These are phyloP conservation scores for Anoplius nigerrimus DNA, from an alignment of 2,888 invertebrate genomes.

Conservation along the genomic window DNA sequence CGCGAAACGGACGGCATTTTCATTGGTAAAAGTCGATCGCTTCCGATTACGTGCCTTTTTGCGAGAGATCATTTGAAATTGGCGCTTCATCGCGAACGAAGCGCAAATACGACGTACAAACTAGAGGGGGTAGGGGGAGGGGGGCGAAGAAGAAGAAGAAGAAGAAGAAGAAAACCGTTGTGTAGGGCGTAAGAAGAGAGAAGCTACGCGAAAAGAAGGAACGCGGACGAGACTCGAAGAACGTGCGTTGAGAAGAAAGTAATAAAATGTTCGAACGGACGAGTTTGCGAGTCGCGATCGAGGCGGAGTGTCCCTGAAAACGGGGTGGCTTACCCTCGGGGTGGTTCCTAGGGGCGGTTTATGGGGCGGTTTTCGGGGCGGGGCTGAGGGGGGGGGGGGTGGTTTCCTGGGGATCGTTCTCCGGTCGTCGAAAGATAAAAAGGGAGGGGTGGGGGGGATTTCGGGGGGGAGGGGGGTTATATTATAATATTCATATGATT, in stretches of 20 bases:
- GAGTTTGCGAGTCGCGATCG: conserved; percentile 16
- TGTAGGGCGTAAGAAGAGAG: neutral
- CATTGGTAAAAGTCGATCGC: conserved; percentile 35
- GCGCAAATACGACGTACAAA: conserved; percentile 33
- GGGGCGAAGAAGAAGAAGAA: conserved; percentile 29
- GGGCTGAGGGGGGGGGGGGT: too few relatives aligned
- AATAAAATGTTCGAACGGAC: conserved; percentile 17
- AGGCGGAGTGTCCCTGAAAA: conserved; percentile 4
- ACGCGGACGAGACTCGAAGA: conserved; percentile 21
- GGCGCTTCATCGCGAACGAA: conserved; percentile 57
- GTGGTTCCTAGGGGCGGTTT: too few relatives aligned
- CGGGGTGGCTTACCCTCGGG: too few relatives aligned
- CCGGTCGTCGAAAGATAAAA: conserved; percentile 10
- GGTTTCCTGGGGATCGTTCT: too few relatives aligned
- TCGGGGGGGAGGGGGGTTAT: conserved; percentile 48
- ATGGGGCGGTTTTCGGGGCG: too few relatives aligned
- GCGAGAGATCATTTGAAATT: conserved; percentile 73
- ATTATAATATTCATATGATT: conserved; percentile 73
- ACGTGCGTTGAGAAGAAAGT: conserved; percentile 4
- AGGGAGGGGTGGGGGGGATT: conserved; percentile 21
- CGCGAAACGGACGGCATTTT: conserved; percentile 53
- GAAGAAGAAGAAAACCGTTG: conserved; percentile 6
- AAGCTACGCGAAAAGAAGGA: conserved; percentile 6
- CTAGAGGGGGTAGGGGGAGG: conserved; percentile 38
- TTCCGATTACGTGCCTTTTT: conserved; percentile 64